phyloP scores from a whole-genome alignment of 2,888 invertebrate genomes.

The Coenonympha glycerion region DNA sequence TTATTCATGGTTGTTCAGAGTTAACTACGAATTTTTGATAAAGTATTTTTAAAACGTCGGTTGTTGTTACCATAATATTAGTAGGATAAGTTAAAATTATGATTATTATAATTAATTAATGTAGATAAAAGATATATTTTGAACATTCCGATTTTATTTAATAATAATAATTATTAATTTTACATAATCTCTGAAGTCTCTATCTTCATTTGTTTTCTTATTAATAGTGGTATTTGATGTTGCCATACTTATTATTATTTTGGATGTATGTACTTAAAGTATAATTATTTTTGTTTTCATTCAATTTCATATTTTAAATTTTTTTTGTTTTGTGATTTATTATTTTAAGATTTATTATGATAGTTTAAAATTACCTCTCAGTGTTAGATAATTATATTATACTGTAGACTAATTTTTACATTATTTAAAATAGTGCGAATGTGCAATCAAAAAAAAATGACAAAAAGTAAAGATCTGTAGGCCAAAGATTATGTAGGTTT shows the following conservation, averaged over 20 bases:
- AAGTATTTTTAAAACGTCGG: constrained; percentile 62
- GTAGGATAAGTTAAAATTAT: constrained; percentile 43
- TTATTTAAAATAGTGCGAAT: constrained; percentile 41
- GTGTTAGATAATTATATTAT: constrained; percentile 32
- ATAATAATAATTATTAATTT: constrained; percentile 34
- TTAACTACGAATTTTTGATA: constrained; percentile 55
- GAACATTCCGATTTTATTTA: constrained; percentile 59
- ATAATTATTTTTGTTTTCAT: constrained; percentile 31
- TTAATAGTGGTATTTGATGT: constrained; percentile 45
- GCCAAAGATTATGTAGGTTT: constrained; percentile 66
- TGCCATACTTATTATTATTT: constrained; percentile 64
- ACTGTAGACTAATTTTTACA: constrained; percentile 23
- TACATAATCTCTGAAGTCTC: constrained; percentile 31
- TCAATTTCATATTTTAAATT: constrained; percentile 15
- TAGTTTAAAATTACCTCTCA: constrained; percentile 34
- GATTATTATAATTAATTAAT: no score
- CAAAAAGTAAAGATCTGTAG: constrained; percentile 65
- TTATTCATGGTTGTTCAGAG: constrained; percentile 39
- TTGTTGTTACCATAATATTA: constrained; percentile 61
- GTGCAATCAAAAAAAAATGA: constrained; percentile 55
- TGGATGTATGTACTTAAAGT: constrained; percentile 67
- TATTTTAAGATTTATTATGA: constrained; percentile 16
- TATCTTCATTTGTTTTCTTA: constrained; percentile 29
- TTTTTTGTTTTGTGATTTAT: constrained; percentile 13
- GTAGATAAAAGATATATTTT: constrained; percentile 47